phyloP scores from a whole-genome alignment of 1,140 invertebrate species.

The Cotesia chilonis region DNA sequence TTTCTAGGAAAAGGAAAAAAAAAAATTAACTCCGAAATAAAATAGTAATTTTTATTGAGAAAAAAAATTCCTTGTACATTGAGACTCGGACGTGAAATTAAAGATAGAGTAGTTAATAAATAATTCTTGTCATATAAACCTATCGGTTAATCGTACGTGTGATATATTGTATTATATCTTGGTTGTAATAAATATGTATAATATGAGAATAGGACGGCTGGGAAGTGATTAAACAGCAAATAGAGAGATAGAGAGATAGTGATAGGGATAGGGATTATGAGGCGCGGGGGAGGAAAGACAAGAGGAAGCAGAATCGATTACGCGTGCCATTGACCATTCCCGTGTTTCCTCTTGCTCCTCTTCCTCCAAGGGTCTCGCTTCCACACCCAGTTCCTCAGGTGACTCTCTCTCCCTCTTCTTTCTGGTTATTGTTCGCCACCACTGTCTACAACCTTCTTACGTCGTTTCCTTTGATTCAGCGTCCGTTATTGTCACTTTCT shows the following conservation, averaged over 20 bases:
- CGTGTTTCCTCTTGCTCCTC: not conserved
- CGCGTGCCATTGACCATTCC: conserved; percentile 57
- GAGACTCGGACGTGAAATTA: too few species aligned
- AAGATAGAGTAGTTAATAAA: conserved; percentile 1
- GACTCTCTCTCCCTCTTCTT: too few species aligned
- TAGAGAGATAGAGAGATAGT: not conserved
- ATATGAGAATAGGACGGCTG: not conserved
- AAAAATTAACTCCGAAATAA: too few species aligned
- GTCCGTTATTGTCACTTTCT: conserved; percentile 2
- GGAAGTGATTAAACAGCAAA: conserved; percentile 5
- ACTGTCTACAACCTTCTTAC: too few species aligned
- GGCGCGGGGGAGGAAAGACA: conserved; percentile 10
- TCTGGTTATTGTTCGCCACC: conserved; percentile 1
- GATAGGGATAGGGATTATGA: not conserved
- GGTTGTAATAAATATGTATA: not conserved
- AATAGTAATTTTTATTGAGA: too few species aligned
- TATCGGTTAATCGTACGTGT: conserved; percentile 16
- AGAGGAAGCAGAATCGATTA: conserved; percentile 49
- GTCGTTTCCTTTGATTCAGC: conserved; percentile 19
- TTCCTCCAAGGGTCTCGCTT: too few species aligned
- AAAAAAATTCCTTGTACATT: too few species aligned
- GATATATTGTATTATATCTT: not conserved
- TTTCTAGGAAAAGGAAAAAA: too few species aligned
- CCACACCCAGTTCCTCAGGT: too few species aligned
- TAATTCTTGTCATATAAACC: conserved; percentile 1